Conservation (phyloP, 1,140 invertebrate genomes). For the Tribolium madens region DNA sequence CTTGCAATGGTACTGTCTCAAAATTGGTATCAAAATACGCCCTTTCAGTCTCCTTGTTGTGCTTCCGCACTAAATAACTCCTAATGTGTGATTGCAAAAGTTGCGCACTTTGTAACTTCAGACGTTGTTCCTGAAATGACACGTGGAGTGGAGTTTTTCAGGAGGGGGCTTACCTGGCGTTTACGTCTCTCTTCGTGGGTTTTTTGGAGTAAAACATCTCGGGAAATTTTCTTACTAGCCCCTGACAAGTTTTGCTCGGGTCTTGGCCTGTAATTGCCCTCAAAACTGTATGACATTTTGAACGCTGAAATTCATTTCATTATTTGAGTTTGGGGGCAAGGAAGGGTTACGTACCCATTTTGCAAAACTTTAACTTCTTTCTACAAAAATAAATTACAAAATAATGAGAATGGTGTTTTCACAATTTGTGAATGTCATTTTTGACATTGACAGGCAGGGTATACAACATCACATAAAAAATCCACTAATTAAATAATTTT, state of each 20-base stretch:
- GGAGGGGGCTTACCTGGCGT: conserved; percentile 75
- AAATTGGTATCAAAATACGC: conserved; percentile 74
- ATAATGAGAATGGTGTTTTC: not conserved
- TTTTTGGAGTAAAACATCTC: conserved; percentile 81
- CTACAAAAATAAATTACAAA: conserved; percentile 20
- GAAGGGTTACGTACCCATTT: conserved; percentile 2
- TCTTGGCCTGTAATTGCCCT: conserved; percentile 89
- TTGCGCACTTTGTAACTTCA: conserved; percentile 75
- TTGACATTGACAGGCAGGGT: conserved; percentile 18
- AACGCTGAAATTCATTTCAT: conserved; percentile 54
- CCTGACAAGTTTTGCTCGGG: conserved; percentile 93
- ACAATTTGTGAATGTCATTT: conserved; percentile 24
- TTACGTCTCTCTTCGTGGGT: conserved; percentile 87
- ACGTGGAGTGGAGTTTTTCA: not conserved
- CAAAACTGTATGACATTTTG: conserved; percentile 83
- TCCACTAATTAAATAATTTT: too few relatives aligned
- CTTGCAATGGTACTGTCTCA: conserved; percentile 68
- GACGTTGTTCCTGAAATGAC: conserved; percentile 73
- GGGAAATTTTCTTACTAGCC: conserved; percentile 81
- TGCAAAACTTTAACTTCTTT: not conserved
- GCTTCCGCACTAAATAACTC: conserved; percentile 78
- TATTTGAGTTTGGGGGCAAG: not conserved
- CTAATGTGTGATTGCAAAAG: conserved; percentile 85
- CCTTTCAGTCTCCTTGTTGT: conserved; percentile 74
- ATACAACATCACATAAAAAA: conserved; percentile 2